These are phyloP conservation scores for Charina bottae DNA, from an alignment of 2,113 vertebrate genomes.

Conservation along the genomic window DNA sequence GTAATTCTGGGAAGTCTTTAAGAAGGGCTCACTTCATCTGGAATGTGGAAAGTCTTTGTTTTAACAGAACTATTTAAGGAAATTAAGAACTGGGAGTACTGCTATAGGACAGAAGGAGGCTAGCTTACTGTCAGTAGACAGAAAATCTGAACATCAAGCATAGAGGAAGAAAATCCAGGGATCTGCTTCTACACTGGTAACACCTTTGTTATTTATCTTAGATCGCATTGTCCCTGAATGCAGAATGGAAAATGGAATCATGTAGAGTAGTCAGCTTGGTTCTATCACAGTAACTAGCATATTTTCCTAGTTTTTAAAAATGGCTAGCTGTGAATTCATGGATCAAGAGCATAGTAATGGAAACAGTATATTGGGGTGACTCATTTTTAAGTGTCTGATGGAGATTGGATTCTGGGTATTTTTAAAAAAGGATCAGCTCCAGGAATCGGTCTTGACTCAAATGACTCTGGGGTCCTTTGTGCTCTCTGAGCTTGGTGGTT, in stretches of 20 bases:
- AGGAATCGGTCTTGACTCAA: too few relatives aligned
- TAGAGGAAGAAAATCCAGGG: neutral
- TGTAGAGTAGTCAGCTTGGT: constrained; percentile 20
- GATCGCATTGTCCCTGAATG: constrained; percentile 22
- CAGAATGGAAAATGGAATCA: constrained; percentile 28
- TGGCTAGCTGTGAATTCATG: neutral
- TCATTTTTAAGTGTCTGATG: neutral
- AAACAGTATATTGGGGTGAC: neutral
- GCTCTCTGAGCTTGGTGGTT: too few relatives aligned
- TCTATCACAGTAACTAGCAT: constrained; percentile 1
- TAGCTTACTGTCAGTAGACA: neutral
- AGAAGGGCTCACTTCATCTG: neutral
- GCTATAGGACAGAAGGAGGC: neutral
- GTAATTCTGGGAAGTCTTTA: neutral
- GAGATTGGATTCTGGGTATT: neutral
- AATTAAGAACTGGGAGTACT: rapidly evolving
- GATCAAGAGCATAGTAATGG: neutral
- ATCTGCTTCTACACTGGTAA: neutral
- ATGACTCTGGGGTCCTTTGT: too few relatives aligned
- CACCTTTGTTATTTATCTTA: constrained; percentile 21
- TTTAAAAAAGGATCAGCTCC: too few relatives aligned
- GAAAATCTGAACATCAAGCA: constrained; percentile 11
- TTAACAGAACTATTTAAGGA: neutral
- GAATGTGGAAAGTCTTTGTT: neutral
- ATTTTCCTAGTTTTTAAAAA: neutral